Evolutionary conservation across 1,140 invertebrate species (phyloP).

Genomic region (Bactericera cockerelli): DNA sequence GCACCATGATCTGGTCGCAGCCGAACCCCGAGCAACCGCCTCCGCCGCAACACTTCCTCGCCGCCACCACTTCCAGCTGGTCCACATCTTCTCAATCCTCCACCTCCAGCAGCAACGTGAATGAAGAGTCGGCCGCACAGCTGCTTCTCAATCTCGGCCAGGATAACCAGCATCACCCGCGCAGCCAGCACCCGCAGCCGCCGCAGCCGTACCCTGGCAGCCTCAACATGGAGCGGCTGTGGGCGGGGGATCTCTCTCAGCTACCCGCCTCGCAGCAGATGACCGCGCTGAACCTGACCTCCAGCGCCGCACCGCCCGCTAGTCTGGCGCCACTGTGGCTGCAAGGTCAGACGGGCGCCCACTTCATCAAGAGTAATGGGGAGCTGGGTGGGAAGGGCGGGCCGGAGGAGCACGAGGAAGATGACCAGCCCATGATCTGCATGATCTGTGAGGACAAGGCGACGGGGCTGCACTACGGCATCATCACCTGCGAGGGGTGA

Average conservation of each 20-base stretch:
- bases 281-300: slow-evolving; percentile 55
- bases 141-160: slow-evolving; percentile 65
- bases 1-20: slow-evolving; percentile 77
- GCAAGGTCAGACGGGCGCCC: slow-evolving; percentile 27
- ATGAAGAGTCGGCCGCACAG: slow-evolving; percentile 65
- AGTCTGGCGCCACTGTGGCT: slow-evolving; percentile 24
- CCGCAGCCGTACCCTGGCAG: slow-evolving; percentile 36
- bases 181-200: slow-evolving; percentile 18
- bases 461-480: slow-evolving; percentile 92
- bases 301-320: slow-evolving; percentile 27
- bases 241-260: slow-evolving; percentile 71
- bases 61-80: slow-evolving; percentile 32
- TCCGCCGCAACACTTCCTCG: slow-evolving; percentile 29
- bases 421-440: slow-evolving; percentile 88
- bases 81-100: slow-evolving; percentile 19
- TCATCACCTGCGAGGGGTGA: slow-evolving; percentile 92
- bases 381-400: slow-evolving; percentile 26
- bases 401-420: slow-evolving; percentile 56
- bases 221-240: slow-evolving; percentile 80
- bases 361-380: slow-evolving; percentile 27
- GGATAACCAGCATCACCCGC: slow-evolving; percentile 25
- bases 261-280: slow-evolving; percentile 64
- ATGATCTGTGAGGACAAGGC: slow-evolving; percentile 97
- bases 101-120: slow-evolving; percentile 27
- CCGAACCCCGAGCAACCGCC: slow-evolving; percentile 21